Conservation (phyloP, 92 coral and sea anemone genomes). For the Parazoanthus atlanticus region DNA sequence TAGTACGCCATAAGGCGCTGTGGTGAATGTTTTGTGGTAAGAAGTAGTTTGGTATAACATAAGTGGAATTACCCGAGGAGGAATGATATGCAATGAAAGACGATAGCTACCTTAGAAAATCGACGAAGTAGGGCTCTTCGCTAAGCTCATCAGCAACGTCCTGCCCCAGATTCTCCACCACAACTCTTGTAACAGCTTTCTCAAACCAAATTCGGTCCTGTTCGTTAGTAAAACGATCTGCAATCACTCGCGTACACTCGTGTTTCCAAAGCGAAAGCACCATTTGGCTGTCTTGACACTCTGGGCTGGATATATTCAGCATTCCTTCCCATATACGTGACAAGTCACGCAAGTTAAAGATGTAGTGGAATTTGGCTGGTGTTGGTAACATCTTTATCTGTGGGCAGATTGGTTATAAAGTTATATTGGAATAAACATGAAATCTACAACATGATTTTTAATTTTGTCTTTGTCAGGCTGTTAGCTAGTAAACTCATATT, state of each 20-base stretch:
- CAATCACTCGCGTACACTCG: slow-evolving; percentile 90
- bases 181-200: slow-evolving; percentile 61
- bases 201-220: slow-evolving; percentile 86
- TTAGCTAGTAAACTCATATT: background rate
- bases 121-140: slow-evolving; percentile 61
- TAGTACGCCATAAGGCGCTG: background rate
- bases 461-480: background rate
- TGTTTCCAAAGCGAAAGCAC: slow-evolving; percentile 83
- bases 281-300: slow-evolving; percentile 63
- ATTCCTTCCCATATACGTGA: slow-evolving; percentile 96
- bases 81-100: background rate
- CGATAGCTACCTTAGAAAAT: slow-evolving; percentile 71
- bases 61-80: background rate
- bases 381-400: slow-evolving; percentile 88
- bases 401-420: background rate
- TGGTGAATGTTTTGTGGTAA: background rate
- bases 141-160: slow-evolving; percentile 71
- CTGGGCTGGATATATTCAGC: slow-evolving; percentile 82
- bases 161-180: slow-evolving; percentile 74
- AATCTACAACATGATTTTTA: too few relatives aligned
- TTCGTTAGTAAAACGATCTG: slow-evolving; percentile 91
- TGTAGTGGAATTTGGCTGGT: slow-evolving; percentile 91
- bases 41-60: background rate
- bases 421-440: too few relatives aligned
- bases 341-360: slow-evolving; percentile 90